Evolutionary conservation across 2,113 vertebrate species (phyloP).

Genomic region (Micronycteris hirsuta): DNA sequence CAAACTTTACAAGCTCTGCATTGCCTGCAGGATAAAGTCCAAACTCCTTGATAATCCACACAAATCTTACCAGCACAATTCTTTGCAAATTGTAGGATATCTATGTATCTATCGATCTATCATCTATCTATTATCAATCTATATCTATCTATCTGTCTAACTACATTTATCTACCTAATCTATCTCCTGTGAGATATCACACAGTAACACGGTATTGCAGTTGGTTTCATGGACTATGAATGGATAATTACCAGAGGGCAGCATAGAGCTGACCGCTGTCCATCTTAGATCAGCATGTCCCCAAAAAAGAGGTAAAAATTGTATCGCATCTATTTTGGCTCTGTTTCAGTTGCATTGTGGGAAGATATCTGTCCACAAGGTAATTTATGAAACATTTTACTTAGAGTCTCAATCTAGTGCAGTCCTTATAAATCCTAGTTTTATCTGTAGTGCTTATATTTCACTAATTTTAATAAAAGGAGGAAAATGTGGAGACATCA

Average conservation of each 20-base stretch:
- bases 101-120: background rate
- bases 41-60: background rate
- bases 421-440: background rate
- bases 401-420: background rate
- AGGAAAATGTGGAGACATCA: background rate
- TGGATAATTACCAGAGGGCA: background rate
- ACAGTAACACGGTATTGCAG: background rate
- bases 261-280: background rate
- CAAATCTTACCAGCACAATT: background rate
- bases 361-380: background rate
- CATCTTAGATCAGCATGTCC: background rate
- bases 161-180: too few relatives aligned
- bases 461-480: background rate
- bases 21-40: background rate
- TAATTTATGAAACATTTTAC: conserved; percentile 1
- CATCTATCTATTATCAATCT: background rate
- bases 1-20: background rate
- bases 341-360: background rate
- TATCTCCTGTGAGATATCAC: background rate
- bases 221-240: background rate
- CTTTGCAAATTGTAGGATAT: background rate
- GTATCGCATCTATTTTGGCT: background rate
- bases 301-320: background rate
- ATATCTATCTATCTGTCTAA: background rate
- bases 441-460: background rate